Conservation (phyloP, 1,140 invertebrate genomes). For the Brachionus asplanchnoidis region DNA sequence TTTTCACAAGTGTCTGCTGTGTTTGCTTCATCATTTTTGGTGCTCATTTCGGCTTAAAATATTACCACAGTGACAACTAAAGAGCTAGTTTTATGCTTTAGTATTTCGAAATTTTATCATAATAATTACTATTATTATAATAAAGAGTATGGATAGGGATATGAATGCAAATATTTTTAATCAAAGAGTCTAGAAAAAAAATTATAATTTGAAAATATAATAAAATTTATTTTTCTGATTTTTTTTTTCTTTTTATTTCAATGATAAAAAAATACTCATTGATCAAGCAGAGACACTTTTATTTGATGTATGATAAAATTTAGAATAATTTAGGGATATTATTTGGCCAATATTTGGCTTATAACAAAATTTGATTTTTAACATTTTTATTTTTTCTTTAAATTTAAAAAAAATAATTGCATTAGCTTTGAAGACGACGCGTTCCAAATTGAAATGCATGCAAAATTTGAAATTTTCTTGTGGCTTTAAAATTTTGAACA, state of each 20-base stretch:
- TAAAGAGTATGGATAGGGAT: background rate
- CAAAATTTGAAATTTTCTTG: background rate
- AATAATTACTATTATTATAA: background rate
- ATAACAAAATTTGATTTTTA: background rate
- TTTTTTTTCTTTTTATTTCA: background rate
- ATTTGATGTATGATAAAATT: background rate
- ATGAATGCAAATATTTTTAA: background rate
- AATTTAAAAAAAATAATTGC: background rate
- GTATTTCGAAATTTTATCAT: constrained; percentile 21
- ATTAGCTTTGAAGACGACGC: background rate
- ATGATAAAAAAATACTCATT: too few species aligned
- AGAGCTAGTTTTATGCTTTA: background rate
- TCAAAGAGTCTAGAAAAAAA: constrained; percentile 25
- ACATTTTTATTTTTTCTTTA: background rate
- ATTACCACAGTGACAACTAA: background rate
- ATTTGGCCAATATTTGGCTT: background rate
- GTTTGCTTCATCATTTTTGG: background rate
- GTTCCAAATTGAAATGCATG: constrained; percentile 25
- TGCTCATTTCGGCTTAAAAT: background rate
- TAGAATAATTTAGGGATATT: background rate
- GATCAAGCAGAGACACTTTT: background rate
- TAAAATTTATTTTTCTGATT: background rate
- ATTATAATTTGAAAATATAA: background rate
- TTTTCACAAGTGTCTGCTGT: constrained; percentile 46
- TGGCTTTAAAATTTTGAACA: background rate